Evolutionary conservation across 64 coral and sea anemone genomes (phyloP).

Genomic region (Astreopora myriophthalma): DNA sequence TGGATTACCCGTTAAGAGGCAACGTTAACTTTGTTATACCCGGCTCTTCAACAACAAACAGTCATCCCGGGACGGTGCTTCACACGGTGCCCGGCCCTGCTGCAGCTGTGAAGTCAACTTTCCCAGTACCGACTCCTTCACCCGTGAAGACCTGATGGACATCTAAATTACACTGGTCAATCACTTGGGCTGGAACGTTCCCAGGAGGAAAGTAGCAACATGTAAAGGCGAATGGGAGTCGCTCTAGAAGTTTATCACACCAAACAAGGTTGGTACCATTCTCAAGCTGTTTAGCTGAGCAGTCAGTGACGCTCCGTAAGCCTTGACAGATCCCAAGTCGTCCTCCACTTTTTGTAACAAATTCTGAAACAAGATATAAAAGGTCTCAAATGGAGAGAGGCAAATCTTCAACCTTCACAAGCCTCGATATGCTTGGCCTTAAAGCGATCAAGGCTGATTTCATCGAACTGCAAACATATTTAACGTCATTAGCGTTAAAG

Average conservation of each 20-base stretch:
- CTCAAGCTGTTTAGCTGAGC: slow-evolving; percentile 87
- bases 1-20: too few relatives aligned
- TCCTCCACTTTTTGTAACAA: slow-evolving; percentile 83
- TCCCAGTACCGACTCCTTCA: too few relatives aligned
- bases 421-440: too few relatives aligned
- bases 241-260: slow-evolving; percentile 77
- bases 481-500: too few relatives aligned
- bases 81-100: too few relatives aligned
- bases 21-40: too few relatives aligned
- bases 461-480: not conserved
- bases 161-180: not conserved
- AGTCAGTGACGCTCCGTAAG: slow-evolving; percentile 78
- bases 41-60: too few relatives aligned
- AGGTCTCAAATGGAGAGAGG: not conserved
- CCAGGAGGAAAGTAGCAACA: not conserved
- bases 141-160: too few relatives aligned
- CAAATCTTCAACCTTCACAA: too few relatives aligned
- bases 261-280: slow-evolving; percentile 93
- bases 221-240: not conserved
- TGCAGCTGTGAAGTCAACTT: too few relatives aligned
- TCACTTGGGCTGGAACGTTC: not conserved
- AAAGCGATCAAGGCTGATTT: too few relatives aligned
- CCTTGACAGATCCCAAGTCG: slow-evolving; percentile 75
- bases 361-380: slow-evolving; percentile 17
- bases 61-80: too few relatives aligned